Conservation (phyloP, 53 echinoderm and acorn worm species). For the Patiria pectinifera region DNA sequence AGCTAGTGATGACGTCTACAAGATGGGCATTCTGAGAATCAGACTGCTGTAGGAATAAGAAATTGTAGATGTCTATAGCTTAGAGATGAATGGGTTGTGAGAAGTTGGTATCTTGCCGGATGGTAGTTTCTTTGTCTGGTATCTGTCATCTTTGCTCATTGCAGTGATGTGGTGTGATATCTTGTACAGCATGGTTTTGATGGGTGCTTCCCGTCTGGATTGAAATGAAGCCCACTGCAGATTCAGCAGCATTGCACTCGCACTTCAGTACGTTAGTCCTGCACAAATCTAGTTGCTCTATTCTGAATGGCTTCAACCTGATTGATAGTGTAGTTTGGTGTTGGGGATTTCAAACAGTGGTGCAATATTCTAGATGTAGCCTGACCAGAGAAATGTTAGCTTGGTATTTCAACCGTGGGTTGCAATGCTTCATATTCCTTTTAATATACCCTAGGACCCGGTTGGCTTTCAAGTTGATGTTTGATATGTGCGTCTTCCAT, state of each 20-base stretch:
- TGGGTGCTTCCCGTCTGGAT: conserved; percentile 44
- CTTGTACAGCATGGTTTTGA: conserved; percentile 29
- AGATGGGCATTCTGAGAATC: conserved; percentile 56
- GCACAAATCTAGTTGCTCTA: neutral
- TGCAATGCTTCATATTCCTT: conserved; percentile 1
- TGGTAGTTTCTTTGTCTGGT: conserved; percentile 32
- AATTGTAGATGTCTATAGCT: conserved; percentile 61
- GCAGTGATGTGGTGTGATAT: conserved; percentile 42
- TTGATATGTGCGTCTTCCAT: too few species aligned
- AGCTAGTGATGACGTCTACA: conserved; percentile 55
- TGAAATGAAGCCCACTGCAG: conserved; percentile 4
- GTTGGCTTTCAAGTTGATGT: conserved; percentile 14
- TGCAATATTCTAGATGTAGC: neutral
- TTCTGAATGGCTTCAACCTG: conserved; percentile 20
- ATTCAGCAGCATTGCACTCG: conserved; percentile 24
- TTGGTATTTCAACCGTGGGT: neutral
- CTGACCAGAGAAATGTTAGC: neutral
- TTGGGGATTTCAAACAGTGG: too few species aligned
- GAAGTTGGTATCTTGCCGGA: conserved; percentile 40
- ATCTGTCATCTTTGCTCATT: conserved; percentile 46
- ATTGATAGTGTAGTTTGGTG: too few species aligned
- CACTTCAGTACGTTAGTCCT: conserved; percentile 1
- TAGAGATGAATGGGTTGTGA: conserved; percentile 59
- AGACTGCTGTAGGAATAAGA: conserved; percentile 54
- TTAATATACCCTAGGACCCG: conserved; percentile 45